Percentiles rank a stretch among this genome's conserved stretches.
Conservation (phyloP, 2,888 invertebrate species). For the Athripsodes cinereus region DNA sequence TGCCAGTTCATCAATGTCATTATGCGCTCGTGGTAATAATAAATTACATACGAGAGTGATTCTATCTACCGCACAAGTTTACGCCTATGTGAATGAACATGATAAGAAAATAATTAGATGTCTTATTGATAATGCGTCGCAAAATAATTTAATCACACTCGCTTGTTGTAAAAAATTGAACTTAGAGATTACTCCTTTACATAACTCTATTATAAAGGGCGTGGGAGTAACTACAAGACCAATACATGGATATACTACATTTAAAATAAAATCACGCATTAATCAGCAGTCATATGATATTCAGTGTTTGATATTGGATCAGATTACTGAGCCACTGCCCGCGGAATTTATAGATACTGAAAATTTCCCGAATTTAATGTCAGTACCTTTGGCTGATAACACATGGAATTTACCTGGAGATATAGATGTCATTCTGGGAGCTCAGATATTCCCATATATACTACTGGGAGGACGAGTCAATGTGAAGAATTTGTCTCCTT, state of each 20-base stretch:
- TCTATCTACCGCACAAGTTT: conserved; percentile 1
- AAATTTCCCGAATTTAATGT: background rate
- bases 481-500: background rate
- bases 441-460: background rate
- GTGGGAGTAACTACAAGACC: background rate
- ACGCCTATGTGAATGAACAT: background rate
- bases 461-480: background rate
- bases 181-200: background rate
- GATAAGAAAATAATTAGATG: background rate
- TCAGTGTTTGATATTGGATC: background rate
- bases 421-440: background rate
- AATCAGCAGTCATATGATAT: background rate
- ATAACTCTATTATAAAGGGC: background rate
- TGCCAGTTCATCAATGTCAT: background rate
- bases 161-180: conserved; percentile 1
- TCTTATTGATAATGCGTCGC: too few species aligned
- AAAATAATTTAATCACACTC: conserved; percentile 2
- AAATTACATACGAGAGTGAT: background rate
- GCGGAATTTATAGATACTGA: background rate
- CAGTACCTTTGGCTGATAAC: background rate
- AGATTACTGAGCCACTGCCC: background rate
- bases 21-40: background rate
- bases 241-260: background rate
- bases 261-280: background rate
- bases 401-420: background rate